Conservation (phyloP, 2,888 invertebrate genomes). For the Chalcis sispes region DNA sequence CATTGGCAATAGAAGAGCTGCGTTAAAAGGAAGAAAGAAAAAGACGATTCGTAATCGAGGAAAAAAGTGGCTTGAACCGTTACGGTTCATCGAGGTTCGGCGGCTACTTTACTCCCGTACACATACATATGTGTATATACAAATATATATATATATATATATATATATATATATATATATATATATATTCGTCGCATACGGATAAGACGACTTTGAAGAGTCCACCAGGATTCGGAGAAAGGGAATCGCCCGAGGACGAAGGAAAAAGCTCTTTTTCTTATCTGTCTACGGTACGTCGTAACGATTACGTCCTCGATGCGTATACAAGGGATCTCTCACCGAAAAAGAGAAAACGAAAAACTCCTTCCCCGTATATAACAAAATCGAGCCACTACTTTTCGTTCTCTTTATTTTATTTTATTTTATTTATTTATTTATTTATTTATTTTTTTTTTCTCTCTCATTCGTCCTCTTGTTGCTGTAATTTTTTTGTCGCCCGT, state of each 20-base stretch:
- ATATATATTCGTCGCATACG: constrained; percentile 61
- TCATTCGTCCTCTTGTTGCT: no score
- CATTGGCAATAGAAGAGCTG: no score
- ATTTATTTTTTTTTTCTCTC: background rate
- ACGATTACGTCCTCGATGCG: constrained; percentile 69
- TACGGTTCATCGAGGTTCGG: constrained; percentile 67
- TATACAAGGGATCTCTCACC: constrained; percentile 57
- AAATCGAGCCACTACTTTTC: constrained; percentile 33
- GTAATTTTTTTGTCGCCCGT: no score
- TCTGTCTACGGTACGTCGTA: constrained; percentile 68
- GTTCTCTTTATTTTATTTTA: constrained; percentile 33
- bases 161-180: no score
- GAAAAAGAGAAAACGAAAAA: constrained; percentile 44
- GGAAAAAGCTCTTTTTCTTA: constrained; percentile 66
- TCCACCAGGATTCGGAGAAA: constrained; percentile 62
- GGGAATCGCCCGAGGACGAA: constrained; percentile 55
- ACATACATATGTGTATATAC: no score
- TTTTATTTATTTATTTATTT: background rate
- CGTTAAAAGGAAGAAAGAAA: constrained; percentile 2
- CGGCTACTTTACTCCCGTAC: constrained; percentile 57
- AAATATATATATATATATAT: no score
- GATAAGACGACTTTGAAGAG: constrained; percentile 67
- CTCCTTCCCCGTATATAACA: no score
- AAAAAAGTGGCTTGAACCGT: constrained; percentile 61
- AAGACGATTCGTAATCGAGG: constrained; percentile 15